Evolutionary conservation across 2,113 vertebrate species (phyloP).

Genomic region (Labeo rohita): DNA sequence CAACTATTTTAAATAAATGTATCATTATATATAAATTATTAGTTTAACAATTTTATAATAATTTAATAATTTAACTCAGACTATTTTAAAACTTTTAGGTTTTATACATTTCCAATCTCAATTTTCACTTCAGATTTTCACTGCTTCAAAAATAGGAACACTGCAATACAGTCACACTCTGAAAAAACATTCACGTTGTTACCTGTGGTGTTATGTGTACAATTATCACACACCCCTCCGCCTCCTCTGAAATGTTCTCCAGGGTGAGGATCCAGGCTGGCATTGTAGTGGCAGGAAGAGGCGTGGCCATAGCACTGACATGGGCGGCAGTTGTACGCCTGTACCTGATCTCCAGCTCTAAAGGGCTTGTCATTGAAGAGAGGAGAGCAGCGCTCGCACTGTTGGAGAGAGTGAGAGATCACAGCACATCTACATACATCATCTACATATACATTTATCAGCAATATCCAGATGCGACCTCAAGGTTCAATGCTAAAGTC

Average conservation of each 20-base stretch:
- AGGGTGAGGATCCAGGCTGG: constrained; percentile 79
- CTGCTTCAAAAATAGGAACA: too few relatives aligned
- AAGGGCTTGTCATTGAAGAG: constrained; percentile 92
- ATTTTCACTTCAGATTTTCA: neutral
- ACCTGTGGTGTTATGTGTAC: constrained; percentile 88
- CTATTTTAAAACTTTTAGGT: too few relatives aligned
- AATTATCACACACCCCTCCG: constrained; percentile 87
- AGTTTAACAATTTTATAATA: too few relatives aligned
- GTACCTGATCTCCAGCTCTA: constrained; percentile 80
- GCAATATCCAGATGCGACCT: constrained; percentile 2
- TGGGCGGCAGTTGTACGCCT: constrained; percentile 83
- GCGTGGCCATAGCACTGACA: constrained; percentile 86
- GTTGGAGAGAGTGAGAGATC: constrained; percentile 39
- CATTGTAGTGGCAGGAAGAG: constrained; percentile 85
- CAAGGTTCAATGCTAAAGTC: constrained; percentile 23
- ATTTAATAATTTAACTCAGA: too few relatives aligned
- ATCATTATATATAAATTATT: too few relatives aligned
- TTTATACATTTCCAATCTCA: too few relatives aligned
- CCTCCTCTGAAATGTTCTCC: constrained; percentile 81
- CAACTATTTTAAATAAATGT: too few relatives aligned
- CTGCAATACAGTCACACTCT: neutral
- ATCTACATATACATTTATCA: constrained; percentile 20
- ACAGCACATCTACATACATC: constrained; percentile 14
- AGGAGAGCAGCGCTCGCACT: constrained; percentile 85
- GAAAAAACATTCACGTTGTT: constrained; percentile 27